These are phyloP conservation scores for Mesopsocus fuscifrons DNA, from an alignment of 2,888 invertebrate species.

Conservation along the genomic window DNA sequence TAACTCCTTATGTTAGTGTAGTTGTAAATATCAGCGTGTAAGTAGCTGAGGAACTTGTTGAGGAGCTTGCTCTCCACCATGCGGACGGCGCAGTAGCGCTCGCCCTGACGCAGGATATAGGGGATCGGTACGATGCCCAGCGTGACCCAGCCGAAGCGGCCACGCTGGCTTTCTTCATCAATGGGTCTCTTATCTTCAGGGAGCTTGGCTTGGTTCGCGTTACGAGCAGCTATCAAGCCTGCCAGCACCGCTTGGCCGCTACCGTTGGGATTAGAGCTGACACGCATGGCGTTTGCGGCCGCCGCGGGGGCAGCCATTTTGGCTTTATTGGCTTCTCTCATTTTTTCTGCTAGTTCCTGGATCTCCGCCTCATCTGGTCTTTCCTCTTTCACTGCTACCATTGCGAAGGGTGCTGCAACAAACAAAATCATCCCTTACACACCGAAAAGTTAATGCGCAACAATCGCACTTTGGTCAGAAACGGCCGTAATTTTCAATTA, in stretches of 20 bases:
- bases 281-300: constrained; percentile 12
- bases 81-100: constrained; percentile 81
- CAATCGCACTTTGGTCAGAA: too few relatives aligned
- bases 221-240: not conserved
- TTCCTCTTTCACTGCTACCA: constrained; percentile 43
- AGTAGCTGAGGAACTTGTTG: constrained; percentile 70
- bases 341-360: constrained; percentile 65
- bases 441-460: not conserved
- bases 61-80: constrained; percentile 84
- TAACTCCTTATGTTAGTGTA: constrained; percentile 84
- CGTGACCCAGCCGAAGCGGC: constrained; percentile 75
- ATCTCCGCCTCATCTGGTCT: constrained; percentile 75
- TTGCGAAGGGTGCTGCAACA: constrained; percentile 1
- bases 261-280: not conserved
- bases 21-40: constrained; percentile 77
- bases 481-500: too few relatives aligned
- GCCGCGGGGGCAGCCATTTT: constrained; percentile 28
- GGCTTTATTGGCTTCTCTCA: constrained; percentile 65
- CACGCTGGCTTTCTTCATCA: constrained; percentile 57
- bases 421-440: too few relatives aligned
- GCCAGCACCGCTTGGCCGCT: constrained; percentile 3
- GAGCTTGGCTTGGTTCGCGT: not conserved
- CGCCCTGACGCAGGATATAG: constrained; percentile 63
- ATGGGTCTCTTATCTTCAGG: constrained; percentile 15
- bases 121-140: constrained; percentile 75